Base-by-base conservation (phyloP, 2,113 vertebrate genomes). In the Sinosuthora webbiana region DNA sequence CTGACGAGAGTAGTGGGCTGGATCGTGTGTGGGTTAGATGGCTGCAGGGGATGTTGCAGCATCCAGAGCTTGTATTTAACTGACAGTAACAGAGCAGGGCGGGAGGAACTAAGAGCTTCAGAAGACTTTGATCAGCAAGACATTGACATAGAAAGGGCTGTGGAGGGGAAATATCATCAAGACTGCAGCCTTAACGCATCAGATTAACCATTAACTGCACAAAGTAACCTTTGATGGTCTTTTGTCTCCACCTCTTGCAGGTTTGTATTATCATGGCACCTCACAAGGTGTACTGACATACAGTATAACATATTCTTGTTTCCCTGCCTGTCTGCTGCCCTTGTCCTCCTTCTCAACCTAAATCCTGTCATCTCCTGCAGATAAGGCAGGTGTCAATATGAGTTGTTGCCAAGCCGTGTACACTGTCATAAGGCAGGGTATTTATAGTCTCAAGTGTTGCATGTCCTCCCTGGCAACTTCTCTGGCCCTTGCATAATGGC, bases 331-430 rank as follows among this genome's bases (percentile, higher is more conserved):
- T 81, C 71, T 71, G 37, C 73, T 92, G 67, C 63, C 64, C n/a
- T 86, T 80, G 45, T 83, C 79, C 64, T 95, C 52, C 37, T 94
- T 67, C 64, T 75, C 73, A 90, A 52, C 30, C 31, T 71, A 83
- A 94, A 92, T 92, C 60, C 55, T 83, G 30, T 77, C 63, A 75
- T 87, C 45, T 88, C 82, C 85, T 74, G 92, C 75, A 74, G 88
- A 67, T 86, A 83, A 86, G 73, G 82, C 83, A 94, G 76, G 75
- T 91, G 91, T 79, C 93, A 88, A 49, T 39, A 57, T 19, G 60
- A 88, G 19, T 20, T 47, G 27, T 35, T 95, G 91, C 89, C 95
- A 95, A 89, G 39, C 41, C 3, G 1, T n/a, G 25, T 11, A 35
- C 30, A 3, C 35, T 73, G 52, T 79, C 50, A 11, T 45, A 83